Conservation (phyloP, 2,797 vertebrate species). For the Lycodopsis pacificus region DNA sequence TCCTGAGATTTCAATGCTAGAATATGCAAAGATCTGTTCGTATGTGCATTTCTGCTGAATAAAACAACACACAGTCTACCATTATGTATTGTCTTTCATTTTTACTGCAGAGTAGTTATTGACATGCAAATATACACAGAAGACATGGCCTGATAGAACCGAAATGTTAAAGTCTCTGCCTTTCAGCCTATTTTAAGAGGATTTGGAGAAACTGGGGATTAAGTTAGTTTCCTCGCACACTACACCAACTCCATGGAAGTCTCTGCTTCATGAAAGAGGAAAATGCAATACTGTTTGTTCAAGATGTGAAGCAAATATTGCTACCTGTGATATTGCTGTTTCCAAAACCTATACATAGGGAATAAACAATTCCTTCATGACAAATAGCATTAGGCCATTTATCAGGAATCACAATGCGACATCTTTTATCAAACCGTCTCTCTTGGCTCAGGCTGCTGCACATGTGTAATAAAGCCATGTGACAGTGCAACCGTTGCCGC, state of each 20-base stretch:
- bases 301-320: neutral
- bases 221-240: conserved; percentile 48
- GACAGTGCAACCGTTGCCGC: conserved; percentile 71
- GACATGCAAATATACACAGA: conserved; percentile 44
- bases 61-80: conserved; percentile 35
- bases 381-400: neutral
- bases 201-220: conserved; percentile 71
- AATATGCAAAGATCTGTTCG: conserved; percentile 12
- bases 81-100: conserved; percentile 19
- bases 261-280: conserved; percentile 16
- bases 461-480: conserved; percentile 47
- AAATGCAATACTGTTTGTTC: neutral
- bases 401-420: neutral
- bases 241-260: conserved; percentile 21
- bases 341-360: neutral
- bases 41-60: conserved; percentile 36
- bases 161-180: conserved; percentile 40
- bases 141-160: conserved; percentile 15
- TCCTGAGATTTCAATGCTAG: conserved; percentile 2
- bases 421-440: neutral
- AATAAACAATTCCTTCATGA: neutral
- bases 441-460: conserved; percentile 5
- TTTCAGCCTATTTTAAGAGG: conserved; percentile 66
- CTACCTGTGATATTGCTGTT: neutral
- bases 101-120: conserved; percentile 27